A percentile compares a stretch with the other conserved stretches of the same genome.
These are phyloP conservation scores for Novumbra hubbsi DNA, from an alignment of 2,797 vertebrate genomes.

Conservation along the genomic window DNA sequence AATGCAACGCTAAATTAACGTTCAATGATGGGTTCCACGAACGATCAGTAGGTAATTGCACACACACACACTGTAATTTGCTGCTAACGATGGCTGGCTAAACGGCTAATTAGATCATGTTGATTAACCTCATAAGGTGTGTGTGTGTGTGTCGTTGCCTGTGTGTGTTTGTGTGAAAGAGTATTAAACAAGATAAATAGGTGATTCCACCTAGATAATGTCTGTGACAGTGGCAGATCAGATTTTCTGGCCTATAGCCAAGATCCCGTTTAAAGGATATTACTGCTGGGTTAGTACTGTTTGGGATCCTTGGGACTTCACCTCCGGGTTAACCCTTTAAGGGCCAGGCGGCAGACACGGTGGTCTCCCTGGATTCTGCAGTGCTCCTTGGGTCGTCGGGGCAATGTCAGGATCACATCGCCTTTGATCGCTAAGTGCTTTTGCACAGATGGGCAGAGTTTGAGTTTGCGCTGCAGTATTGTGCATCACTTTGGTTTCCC, in stretches of 20 bases:
- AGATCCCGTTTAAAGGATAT: constrained; percentile 57
- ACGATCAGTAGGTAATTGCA: constrained; percentile 70
- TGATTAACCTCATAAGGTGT: constrained; percentile 45
- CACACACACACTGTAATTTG: not conserved
- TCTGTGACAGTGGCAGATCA: not conserved
- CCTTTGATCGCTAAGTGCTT: too few relatives aligned
- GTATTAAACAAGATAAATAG: too few relatives aligned
- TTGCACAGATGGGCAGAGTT: too few relatives aligned
- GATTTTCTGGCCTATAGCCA: constrained; percentile 42
- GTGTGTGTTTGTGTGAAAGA: not conserved
- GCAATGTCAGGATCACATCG: too few relatives aligned
- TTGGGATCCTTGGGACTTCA: not conserved
- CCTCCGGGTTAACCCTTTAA: not conserved
- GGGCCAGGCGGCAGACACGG: too few relatives aligned
- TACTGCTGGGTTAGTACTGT: constrained; percentile 48
- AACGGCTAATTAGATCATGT: not conserved
- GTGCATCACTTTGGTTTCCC: too few relatives aligned
- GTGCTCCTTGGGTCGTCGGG: too few relatives aligned
- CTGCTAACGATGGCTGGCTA: not conserved
- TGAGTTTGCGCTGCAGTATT: too few relatives aligned
- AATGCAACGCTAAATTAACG: constrained; percentile 69
- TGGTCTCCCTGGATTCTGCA: too few relatives aligned
- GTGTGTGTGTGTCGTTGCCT: not conserved
- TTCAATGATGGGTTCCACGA: constrained; percentile 66
- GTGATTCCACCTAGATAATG: too few relatives aligned